Conservation (phyloP, 2,888 invertebrate species). For the Cheilosia scutellata region DNA sequence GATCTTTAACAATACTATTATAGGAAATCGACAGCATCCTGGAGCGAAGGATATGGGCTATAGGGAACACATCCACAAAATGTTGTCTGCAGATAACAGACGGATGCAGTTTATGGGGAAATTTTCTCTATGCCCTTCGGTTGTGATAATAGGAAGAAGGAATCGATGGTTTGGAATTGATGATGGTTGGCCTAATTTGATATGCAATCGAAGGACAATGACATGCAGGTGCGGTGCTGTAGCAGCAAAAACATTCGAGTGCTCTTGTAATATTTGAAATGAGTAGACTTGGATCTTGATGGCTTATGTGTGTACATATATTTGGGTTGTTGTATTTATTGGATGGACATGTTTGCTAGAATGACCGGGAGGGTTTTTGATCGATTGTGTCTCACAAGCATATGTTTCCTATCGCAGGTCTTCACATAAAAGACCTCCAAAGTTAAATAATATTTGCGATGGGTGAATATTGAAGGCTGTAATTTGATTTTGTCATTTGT, state of each 20-base stretch:
- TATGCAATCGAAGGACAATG: slow-evolving; percentile 28
- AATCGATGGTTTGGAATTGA: no score
- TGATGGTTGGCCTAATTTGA: slow-evolving; percentile 12
- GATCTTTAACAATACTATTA: slow-evolving; percentile 43
- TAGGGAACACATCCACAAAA: slow-evolving; percentile 27
- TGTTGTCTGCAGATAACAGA: slow-evolving; percentile 60
- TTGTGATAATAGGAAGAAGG: background rate
- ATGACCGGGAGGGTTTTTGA: no score
- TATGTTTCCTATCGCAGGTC: no score
- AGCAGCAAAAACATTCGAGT: slow-evolving; percentile 7
- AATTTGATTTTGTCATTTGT: no score
- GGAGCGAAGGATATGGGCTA: slow-evolving; percentile 37
- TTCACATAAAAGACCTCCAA: no score
- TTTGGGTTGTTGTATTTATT: no score
- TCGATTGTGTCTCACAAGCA: no score
- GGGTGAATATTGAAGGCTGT: no score
- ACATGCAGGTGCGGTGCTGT: slow-evolving; percentile 43
- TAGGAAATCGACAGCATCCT: slow-evolving; percentile 62
- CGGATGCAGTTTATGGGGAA: slow-evolving; percentile 51
- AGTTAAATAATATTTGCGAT: no score
- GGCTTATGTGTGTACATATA: no score
- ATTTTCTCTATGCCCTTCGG: slow-evolving; percentile 11
- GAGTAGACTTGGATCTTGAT: no score
- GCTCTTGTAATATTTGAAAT: background rate
- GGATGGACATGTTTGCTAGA: no score